Base-by-base conservation (phyloP, 1,140 invertebrate genomes). In the Luehdorfia chinensis region DNA sequence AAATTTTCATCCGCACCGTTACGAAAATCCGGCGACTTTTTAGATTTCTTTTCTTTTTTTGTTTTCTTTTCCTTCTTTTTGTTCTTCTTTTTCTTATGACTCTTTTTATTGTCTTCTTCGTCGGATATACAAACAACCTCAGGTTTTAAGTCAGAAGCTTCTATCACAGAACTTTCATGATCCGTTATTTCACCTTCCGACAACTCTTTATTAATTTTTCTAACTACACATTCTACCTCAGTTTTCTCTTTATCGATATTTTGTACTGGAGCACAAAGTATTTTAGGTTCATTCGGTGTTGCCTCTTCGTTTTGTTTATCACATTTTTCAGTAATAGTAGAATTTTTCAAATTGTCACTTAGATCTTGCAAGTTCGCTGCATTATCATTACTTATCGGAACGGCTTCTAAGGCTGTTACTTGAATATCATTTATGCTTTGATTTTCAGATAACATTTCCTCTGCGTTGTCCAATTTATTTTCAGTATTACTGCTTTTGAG, bases 131-230 rank as follows among this genome's bases (percentile, higher is more conserved):
- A 75, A 14, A 76, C 67, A 0, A 80, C 45, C 51, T 76, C 73
- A 1, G 66, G 46, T 41, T 51, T 50, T 3, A 60, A 5, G 4
- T 71, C 63, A 1, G 59, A 18, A 0, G 51, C 60, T 60, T 72
- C 64, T 1, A 70, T 49, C 36, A 68, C 67, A 8, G 63, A 59
- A 50, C 67, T 71, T 2, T 66, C 65, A 25, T 54, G 25, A 14
- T 78, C 72, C 14, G 65, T 59, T 13, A 80, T 9, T 55, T 84
- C 76, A 7, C 75, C 77, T 33, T 83, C 77, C 4, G 78, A 80
- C 13, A 72, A 18, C 9, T 72, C 25, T 31, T 51, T 62, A 4
- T 63, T 56, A 32, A 49, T 19, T 33, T 53, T 45, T 1, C 50
- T 47, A 11, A 47, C 11, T n/a, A n/a, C n/a, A n/a, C n/a, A n/a